These are phyloP conservation scores for Aspiorhynchus laticeps DNA, from an alignment of 2,113 vertebrate genomes.

Conservation along the genomic window DNA sequence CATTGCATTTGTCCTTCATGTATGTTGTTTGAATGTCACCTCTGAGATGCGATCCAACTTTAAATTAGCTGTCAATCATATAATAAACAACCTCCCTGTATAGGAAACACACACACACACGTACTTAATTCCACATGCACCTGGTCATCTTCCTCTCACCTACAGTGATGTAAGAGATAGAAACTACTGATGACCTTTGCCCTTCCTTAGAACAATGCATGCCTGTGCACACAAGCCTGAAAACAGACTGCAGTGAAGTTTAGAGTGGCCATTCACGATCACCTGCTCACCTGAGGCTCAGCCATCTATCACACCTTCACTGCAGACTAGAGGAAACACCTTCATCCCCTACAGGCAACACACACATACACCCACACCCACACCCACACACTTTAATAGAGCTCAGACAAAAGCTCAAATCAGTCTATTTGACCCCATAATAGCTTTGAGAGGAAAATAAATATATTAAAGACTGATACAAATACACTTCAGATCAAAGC, in stretches of 20 bases:
- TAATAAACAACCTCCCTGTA: conserved; percentile 56
- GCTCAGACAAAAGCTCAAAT: background rate
- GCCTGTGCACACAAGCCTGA: conserved; percentile 48
- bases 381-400: conserved; percentile 18
- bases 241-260: conserved; percentile 36
- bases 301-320: conserved; percentile 31
- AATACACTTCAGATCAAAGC: background rate
- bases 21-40: conserved; percentile 65
- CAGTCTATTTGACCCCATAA: background rate
- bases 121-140: background rate
- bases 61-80: conserved; percentile 69
- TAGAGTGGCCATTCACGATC: conserved; percentile 2
- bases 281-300: conserved; percentile 53
- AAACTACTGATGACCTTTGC: conserved; percentile 10
- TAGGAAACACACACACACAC: conserved; percentile 29
- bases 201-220: conserved; percentile 27
- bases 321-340: conserved; percentile 17
- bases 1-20: background rate
- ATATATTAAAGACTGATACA: background rate
- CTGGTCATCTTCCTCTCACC: conserved; percentile 20
- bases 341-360: conserved; percentile 4
- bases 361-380: conserved; percentile 29
- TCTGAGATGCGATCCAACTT: conserved; percentile 71
- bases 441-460: background rate
- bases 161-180: background rate